phyloP scores from a whole-genome alignment of 2,888 invertebrate genomes.

The Andrena bucephala region DNA sequence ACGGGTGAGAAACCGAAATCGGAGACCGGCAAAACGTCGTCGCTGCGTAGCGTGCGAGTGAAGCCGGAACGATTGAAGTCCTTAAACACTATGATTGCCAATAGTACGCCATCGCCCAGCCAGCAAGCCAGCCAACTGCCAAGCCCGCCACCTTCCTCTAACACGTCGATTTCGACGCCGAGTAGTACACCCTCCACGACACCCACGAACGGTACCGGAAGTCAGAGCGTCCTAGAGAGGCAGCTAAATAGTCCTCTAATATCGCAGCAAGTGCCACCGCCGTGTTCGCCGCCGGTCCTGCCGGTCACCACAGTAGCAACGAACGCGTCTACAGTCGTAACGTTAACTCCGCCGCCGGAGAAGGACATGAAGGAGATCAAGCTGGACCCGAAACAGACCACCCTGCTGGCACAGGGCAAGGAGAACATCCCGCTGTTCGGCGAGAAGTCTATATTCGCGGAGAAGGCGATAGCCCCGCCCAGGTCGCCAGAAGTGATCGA shows the following conservation, averaged over 20 bases:
- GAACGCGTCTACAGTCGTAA: slow-evolving; percentile 84
- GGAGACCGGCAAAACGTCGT: slow-evolving; percentile 86
- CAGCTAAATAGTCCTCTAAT: slow-evolving; percentile 80
- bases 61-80: slow-evolving; percentile 87
- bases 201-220: slow-evolving; percentile 74
- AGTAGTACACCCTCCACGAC: slow-evolving; percentile 81
- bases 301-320: slow-evolving; percentile 78
- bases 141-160: slow-evolving; percentile 81
- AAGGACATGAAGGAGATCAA: slow-evolving; percentile 83
- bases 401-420: slow-evolving; percentile 86
- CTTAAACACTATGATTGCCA: slow-evolving; percentile 82
- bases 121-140: slow-evolving; percentile 79
- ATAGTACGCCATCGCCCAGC: slow-evolving; percentile 70
- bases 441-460: slow-evolving; percentile 80
- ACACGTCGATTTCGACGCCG: slow-evolving; percentile 79
- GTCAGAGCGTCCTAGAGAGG: slow-evolving; percentile 80
- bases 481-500: slow-evolving; percentile 89
- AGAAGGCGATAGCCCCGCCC: slow-evolving; percentile 86
- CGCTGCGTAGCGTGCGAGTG: slow-evolving; percentile 89
- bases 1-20: slow-evolving; percentile 82
- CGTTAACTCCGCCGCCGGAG: slow-evolving; percentile 84
- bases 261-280: slow-evolving; percentile 75
- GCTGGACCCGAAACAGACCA: slow-evolving; percentile 81
- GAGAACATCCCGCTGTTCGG: slow-evolving; percentile 86
- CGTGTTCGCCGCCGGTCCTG: slow-evolving; percentile 76